Evolutionary conservation across 2,888 invertebrate species (phyloP), one percentile per base, ranked within the genome.

Genomic region (Ormyrus pomaceus): DNA sequence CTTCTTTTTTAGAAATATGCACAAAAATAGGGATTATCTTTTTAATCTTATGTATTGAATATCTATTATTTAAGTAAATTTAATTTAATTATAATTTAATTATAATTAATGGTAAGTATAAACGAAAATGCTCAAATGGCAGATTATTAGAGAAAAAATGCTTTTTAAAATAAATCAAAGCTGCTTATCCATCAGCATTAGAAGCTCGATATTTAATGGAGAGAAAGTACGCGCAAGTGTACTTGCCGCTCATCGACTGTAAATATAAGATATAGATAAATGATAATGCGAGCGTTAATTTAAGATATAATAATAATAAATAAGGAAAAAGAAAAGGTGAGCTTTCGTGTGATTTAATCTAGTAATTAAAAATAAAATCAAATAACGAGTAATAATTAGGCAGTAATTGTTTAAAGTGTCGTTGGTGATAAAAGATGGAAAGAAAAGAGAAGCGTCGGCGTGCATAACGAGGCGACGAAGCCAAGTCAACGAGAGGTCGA

Each of bases 381-480:
- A 77, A 59, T 72, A 50, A 68, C 34, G 13, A 80, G 53, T 80
- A 76, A 77, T 78, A 75, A 77, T 81, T 74, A 81, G 77, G 34
- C 45, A 13, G 19, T 78, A 74, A 77, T 66, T 71, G 19, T 56
- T 11, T 13, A 51, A 50, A 68, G 13, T 71, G 66, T 66, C 53
- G 77, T 77, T 77, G 53, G 62, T 68, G 68, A 69, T 69, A 73
- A 69, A 66, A 56, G 13, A 34, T 34, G 34, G 34, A 34, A 53
- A 51, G 19, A 46, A 56, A 65, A 53, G 46, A 45, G 58, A 19
- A 55, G 61, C n/a, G 48, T 65, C 64, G 71, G 34, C n/a, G 48
- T 53, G 9, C 55, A 13, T 50, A 71, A 69, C 68, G 66, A 68
- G 55, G 76, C 68, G 72, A 77, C 73, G 73, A 73, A 62, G 72